Conservation (phyloP, 2,888 invertebrate species). For the Caenorhabditis sp. region DNA sequence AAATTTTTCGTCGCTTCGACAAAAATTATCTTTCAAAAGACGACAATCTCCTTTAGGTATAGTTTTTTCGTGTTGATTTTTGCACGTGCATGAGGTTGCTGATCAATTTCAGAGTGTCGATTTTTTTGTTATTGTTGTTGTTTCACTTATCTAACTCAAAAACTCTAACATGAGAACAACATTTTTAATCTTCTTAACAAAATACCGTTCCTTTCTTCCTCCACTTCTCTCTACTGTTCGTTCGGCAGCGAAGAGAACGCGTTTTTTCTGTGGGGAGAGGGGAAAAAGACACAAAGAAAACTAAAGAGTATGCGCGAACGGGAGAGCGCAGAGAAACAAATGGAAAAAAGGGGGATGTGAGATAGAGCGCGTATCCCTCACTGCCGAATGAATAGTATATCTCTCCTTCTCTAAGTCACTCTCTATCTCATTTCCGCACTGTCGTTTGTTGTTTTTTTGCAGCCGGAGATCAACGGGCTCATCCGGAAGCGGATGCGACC, state of each 20-base stretch:
- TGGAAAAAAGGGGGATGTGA: too few species aligned
- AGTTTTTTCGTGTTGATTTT: not conserved
- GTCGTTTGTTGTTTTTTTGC: conserved; percentile 41
- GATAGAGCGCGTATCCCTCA: too few species aligned
- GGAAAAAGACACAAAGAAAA: too few species aligned
- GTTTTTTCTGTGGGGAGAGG: too few species aligned
- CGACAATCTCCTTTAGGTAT: conserved; percentile 38
- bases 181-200: too few species aligned
- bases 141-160: not conserved
- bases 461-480: conserved; percentile 68
- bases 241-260: too few species aligned
- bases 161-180: too few species aligned
- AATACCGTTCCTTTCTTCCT: not conserved
- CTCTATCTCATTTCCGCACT: conserved; percentile 20
- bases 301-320: too few species aligned
- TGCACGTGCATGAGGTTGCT: not conserved
- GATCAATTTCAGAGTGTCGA: not conserved
- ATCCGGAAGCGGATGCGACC: conserved; percentile 58
- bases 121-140: not conserved
- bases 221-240: not conserved
- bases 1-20: conserved; percentile 31
- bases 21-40: conserved; percentile 41
- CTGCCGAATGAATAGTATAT: not conserved
- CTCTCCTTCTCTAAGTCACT: conserved; percentile 12
- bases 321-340: too few species aligned